phyloP scores from a whole-genome alignment of 2,888 invertebrate species.

The Chrysotoxum bicinctum region DNA sequence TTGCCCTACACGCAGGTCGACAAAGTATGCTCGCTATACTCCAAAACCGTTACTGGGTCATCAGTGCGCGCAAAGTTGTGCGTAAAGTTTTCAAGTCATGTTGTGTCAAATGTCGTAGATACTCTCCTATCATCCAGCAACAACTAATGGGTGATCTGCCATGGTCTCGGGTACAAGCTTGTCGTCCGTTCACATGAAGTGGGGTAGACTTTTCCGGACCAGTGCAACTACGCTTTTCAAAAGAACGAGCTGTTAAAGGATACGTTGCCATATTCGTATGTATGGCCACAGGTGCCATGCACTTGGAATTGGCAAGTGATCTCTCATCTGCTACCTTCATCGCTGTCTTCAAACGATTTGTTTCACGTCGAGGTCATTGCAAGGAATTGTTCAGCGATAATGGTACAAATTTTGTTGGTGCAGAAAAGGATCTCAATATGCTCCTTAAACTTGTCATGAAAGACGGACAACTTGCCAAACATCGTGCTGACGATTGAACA shows the following conservation, averaged over 20 bases:
- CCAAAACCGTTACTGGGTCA: slow-evolving; percentile 14
- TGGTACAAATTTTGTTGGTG: slow-evolving; percentile 20
- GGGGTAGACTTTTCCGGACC: slow-evolving; percentile 36
- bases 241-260: slow-evolving; percentile 41
- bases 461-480: background rate
- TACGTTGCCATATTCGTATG: slow-evolving; percentile 25
- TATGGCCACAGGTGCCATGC: too few species aligned
- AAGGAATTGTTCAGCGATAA: slow-evolving; percentile 20
- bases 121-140: background rate
- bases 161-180: background rate
- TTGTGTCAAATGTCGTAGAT: slow-evolving; percentile 31
- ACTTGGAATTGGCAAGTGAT: too few species aligned
- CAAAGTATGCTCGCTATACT: too few species aligned
- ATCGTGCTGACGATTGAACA: too few species aligned
- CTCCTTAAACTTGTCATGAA: background rate
- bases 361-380: slow-evolving; percentile 29
- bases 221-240: slow-evolving; percentile 20
- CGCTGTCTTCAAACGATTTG: slow-evolving; percentile 44
- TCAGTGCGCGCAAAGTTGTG: slow-evolving; percentile 16
- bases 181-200: slow-evolving; percentile 12
- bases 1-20: too few species aligned
- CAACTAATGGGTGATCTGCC: background rate
- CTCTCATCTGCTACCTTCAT: too few species aligned
- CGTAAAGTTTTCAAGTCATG: slow-evolving; percentile 8
- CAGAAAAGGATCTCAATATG: slow-evolving; percentile 29